Conservation (phyloP, 1,140 invertebrate genomes). For the Sipha flava region DNA sequence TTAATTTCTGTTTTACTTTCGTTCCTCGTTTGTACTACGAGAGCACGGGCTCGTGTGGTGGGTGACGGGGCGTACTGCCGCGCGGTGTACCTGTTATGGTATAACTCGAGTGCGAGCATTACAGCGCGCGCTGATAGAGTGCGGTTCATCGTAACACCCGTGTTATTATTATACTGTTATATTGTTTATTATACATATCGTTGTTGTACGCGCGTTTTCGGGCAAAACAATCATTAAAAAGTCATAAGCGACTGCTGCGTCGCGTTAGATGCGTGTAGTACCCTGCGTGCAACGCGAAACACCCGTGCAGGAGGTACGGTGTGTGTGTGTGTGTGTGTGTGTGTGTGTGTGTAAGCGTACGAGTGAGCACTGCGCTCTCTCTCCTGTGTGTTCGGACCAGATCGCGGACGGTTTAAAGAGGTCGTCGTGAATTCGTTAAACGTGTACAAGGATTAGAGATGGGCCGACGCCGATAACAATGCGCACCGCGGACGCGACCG, state of each 20-base stretch:
- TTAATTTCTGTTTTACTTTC: conserved; percentile 11
- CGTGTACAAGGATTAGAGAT: background rate
- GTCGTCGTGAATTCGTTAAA: background rate
- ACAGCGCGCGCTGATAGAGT: background rate
- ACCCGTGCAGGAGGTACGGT: background rate
- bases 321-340: background rate
- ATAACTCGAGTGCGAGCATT: background rate
- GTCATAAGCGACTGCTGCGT: background rate
- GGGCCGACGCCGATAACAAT: background rate
- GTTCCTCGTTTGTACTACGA: background rate
- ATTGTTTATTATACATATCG: background rate
- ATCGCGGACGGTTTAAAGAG: too few relatives aligned
- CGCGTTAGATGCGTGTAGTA: background rate
- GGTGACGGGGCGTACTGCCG: too few relatives aligned
- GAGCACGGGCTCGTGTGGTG: too few relatives aligned
- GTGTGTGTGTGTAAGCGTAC: background rate
- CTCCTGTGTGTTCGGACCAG: too few relatives aligned
- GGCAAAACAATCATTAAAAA: conserved; percentile 22
- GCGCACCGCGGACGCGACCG: too few relatives aligned
- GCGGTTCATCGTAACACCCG: background rate
- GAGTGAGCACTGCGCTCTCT: too few relatives aligned
- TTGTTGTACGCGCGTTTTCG: background rate
- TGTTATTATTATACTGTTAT: conserved; percentile 3
- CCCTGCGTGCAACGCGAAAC: background rate
- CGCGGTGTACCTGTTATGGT: background rate